Base-by-base conservation (phyloP, 1,140 invertebrate genomes). In the Acromyrmex echinatior region DNA sequence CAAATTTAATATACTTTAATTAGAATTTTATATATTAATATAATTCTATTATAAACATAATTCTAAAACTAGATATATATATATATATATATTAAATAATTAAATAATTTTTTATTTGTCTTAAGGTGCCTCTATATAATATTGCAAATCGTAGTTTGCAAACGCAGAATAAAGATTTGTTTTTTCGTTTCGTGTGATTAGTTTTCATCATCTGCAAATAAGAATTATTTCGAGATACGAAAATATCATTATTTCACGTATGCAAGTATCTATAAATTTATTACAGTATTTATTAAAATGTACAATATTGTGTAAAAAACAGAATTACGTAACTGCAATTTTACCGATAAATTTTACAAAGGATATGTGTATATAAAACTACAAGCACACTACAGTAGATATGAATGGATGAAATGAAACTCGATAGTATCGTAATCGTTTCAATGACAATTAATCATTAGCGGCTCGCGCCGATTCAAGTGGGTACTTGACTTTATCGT, bases 371-470 rank as follows among this genome's bases (percentile, higher is more conserved):
- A 28, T 60, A 7, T 71, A 10, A 60, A 21, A 3, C 21, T 39
- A 65, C 2, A 16, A 21, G 62, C 45, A 53, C 10, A 25, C 35
- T 51, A 51, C 49, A 51, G 12, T 76, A 65, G 16, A 21, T 78
- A 49, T 49, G 39, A 78, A 51, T 70, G 39, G 21, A 51, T 70
- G 39, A 21, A n/a, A 51, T 70, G 39, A 21, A 45, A 62, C 16
- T 31, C 21, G 45, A 80, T 53, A 70, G 18, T 18, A n/a, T 62
- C 25, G 53, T 16, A 31, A 73, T 60, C 35, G 21, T 18, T 81
- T 28, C 53, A 73, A 21, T 74, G 70, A 28, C 45, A 39, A 84
- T 84, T 84, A 84, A 84, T 81, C 65, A 28, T 81, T 81, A 81
- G 21, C 31, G 21, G 31, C n/a, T n/a, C 31, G 51, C 28, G 45